Percentiles rank a stretch among this genome's conserved stretches.
These are phyloP conservation scores for Clivina fossor DNA, from an alignment of 2,888 invertebrate species.

Conservation along the genomic window DNA sequence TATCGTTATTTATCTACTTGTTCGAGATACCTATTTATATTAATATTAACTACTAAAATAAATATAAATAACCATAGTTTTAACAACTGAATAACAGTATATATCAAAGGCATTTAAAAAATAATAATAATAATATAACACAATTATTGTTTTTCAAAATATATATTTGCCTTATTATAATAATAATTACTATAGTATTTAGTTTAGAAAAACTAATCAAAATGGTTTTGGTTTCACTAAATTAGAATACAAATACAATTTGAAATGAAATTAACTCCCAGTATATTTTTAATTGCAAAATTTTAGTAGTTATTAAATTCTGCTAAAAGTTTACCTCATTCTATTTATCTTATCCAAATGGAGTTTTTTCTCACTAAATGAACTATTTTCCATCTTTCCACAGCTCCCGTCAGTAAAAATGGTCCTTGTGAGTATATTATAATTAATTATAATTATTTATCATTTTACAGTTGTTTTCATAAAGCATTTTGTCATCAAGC, in stretches of 20 bases:
- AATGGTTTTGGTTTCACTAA: constrained; percentile 18
- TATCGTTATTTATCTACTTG: no score
- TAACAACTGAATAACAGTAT: no score
- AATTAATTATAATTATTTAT: no score
- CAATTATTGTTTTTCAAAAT: constrained; percentile 18
- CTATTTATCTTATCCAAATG: constrained; percentile 5
- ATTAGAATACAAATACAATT: background rate
- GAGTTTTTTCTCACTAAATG: constrained; percentile 1
- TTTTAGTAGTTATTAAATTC: constrained; percentile 3
- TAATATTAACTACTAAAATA: no score
- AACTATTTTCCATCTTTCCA: constrained; percentile 52
- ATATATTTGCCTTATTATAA: constrained; percentile 15
- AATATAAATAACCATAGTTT: no score
- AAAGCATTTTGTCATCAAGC: no score
- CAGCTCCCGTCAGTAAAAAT: constrained; percentile 85
- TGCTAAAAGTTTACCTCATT: background rate
- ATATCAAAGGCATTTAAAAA: no score
- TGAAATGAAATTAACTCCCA: background rate
- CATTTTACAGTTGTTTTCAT: no score
- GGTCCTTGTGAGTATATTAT: constrained; percentile 81
- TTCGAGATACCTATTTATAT: no score
- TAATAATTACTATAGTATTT: constrained; percentile 14
- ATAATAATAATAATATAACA: no score
- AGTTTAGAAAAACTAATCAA: constrained; percentile 9
- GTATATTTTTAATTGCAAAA: background rate